phyloP scores from a whole-genome alignment of 2,888 invertebrate genomes.

The Pachydiplax longipennis region DNA sequence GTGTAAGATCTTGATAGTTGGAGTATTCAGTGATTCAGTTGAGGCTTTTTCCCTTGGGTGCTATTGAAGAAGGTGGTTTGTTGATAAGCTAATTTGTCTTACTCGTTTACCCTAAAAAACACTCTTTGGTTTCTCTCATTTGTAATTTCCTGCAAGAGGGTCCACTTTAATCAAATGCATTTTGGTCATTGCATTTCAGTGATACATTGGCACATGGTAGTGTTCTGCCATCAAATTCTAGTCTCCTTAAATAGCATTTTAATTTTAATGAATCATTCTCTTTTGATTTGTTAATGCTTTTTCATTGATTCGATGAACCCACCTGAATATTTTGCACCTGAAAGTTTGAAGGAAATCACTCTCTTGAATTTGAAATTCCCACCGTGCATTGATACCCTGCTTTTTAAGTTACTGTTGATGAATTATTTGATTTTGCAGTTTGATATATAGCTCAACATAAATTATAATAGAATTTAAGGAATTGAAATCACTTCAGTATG shows the following conservation, averaged over 20 bases:
- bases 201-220: not conserved
- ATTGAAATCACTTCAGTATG: not conserved
- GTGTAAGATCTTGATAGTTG: not conserved
- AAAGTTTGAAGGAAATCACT: too few species aligned
- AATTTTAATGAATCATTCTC: not conserved
- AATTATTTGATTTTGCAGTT: not conserved
- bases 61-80: slow-evolving; percentile 13
- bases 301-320: not conserved
- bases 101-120: not conserved
- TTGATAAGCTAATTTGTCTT: not conserved
- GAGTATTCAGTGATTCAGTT: not conserved
- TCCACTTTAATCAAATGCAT: not conserved
- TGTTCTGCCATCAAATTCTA: not conserved
- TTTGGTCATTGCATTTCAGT: not conserved
- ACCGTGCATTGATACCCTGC: too few species aligned
- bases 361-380: too few species aligned
- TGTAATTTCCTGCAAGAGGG: not conserved
- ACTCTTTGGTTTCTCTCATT: not conserved
- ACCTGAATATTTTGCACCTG: not conserved
- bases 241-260: not conserved
- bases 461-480: not conserved
- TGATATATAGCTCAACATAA: not conserved
- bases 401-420: not conserved
- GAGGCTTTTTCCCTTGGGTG: slow-evolving; percentile 9
- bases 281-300: not conserved